phyloP scores from a whole-genome alignment of 2,888 invertebrate species.

The Ganaspis brasiliensis region DNA sequence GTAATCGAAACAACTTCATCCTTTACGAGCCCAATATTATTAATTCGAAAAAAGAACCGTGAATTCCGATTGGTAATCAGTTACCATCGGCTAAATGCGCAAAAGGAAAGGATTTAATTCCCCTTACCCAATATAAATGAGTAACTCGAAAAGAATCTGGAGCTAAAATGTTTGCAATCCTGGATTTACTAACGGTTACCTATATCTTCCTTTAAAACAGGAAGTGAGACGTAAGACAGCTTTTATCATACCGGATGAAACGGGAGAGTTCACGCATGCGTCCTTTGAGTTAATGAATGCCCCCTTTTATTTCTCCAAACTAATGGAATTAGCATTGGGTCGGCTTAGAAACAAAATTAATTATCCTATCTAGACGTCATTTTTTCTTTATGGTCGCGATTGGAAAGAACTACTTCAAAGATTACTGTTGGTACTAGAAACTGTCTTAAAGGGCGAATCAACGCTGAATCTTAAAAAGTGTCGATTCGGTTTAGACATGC shows the following conservation, averaged over 20 bases:
- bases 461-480: constrained; percentile 42
- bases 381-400: constrained; percentile 28
- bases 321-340: constrained; percentile 50
- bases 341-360: constrained; percentile 13
- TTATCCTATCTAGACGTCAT: constrained; percentile 49
- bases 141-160: constrained; percentile 39
- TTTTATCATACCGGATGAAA: constrained; percentile 61
- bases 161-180: constrained; percentile 37
- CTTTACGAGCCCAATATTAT: constrained; percentile 58
- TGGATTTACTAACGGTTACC: constrained; percentile 42
- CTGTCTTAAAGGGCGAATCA: constrained; percentile 41
- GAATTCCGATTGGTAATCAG: constrained; percentile 59
- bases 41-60: constrained; percentile 56
- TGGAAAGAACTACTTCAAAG: constrained; percentile 47
- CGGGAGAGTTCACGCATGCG: constrained; percentile 65
- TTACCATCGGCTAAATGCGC: constrained; percentile 54
- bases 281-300: constrained; percentile 69
- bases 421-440: constrained; percentile 23
- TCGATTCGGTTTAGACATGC: constrained; percentile 26
- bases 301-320: constrained; percentile 62
- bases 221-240: constrained; percentile 54
- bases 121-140: constrained; percentile 57
- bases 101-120: constrained; percentile 51
- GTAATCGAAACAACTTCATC: constrained; percentile 52
- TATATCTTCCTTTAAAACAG: constrained; percentile 47